phyloP scores from a whole-genome alignment of 2,888 invertebrate genomes.

The Epistrophe grossulariae region DNA sequence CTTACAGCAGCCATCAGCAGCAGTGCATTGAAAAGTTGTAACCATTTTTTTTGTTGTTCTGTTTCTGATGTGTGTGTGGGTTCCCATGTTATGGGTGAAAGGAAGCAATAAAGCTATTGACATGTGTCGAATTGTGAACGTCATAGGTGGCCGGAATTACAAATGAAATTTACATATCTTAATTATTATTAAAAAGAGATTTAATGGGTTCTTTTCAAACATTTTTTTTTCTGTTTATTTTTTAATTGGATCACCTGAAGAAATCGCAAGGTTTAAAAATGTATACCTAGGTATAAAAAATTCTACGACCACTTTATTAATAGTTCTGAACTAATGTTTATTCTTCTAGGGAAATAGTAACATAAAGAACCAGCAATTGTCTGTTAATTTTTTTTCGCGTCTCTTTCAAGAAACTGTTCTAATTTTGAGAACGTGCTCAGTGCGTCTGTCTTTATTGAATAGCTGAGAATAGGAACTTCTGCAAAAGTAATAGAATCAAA shows the following conservation, averaged over 20 bases:
- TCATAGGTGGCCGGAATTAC: constrained; percentile 71
- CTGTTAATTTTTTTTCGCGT: too few species aligned
- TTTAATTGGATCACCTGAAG: constrained; percentile 63
- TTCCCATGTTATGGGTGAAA: constrained; percentile 58
- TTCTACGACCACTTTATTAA: not conserved
- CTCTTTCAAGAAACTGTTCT: too few species aligned
- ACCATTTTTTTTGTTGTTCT: constrained; percentile 28
- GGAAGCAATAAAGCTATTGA: constrained; percentile 74
- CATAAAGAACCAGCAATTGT: too few species aligned
- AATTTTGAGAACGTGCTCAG: too few species aligned
- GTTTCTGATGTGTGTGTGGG: constrained; percentile 30
- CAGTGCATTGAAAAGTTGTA: constrained; percentile 47
- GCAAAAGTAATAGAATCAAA: too few species aligned
- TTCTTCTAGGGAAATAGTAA: not conserved
- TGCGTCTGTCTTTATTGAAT: too few species aligned
- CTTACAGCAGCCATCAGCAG: not conserved
- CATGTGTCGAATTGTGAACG: constrained; percentile 71
- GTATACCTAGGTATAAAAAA: not conserved
- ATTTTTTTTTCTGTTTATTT: constrained; percentile 24
- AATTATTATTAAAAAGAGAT: constrained; percentile 39
- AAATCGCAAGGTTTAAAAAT: constrained; percentile 40
- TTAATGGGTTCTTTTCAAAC: constrained; percentile 53
- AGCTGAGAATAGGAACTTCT: too few species aligned
- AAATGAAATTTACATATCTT: constrained; percentile 69
- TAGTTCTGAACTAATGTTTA: not conserved